Evolutionary conservation across 2,888 invertebrate species (phyloP).

Genomic region (Ptilodon capucinus): DNA sequence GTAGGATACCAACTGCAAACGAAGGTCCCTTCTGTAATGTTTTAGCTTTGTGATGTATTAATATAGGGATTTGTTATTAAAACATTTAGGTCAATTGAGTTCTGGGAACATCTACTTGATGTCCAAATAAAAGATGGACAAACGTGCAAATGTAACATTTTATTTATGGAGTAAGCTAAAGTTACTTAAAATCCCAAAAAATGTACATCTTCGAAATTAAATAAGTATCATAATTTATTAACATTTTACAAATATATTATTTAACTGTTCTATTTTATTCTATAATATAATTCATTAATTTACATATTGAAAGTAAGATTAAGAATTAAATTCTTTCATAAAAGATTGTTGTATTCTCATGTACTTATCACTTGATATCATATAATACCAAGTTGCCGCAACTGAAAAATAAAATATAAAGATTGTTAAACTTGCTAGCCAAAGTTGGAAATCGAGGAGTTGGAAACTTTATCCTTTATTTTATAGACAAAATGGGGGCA

Average conservation of each 20-base stretch:
- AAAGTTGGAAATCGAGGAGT: too few species aligned
- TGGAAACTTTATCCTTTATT: too few species aligned
- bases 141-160: neutral
- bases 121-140: neutral
- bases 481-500: too few species aligned
- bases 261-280: too few species aligned
- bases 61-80: too few species aligned
- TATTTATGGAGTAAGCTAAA: neutral
- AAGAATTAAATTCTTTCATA: slow-evolving; percentile 5
- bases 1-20: too few species aligned
- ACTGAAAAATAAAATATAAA: slow-evolving; percentile 65
- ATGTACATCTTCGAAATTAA: neutral
- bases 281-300: slow-evolving; percentile 16
- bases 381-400: slow-evolving; percentile 81
- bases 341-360: slow-evolving; percentile 3
- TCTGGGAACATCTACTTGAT: too few species aligned
- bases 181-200: neutral
- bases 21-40: too few species aligned
- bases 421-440: too few species aligned
- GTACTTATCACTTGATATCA: slow-evolving; percentile 40
- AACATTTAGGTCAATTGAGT: too few species aligned
- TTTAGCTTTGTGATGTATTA: too few species aligned
- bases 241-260: slow-evolving; percentile 34
- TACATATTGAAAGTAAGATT: slow-evolving; percentile 21
- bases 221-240: slow-evolving; percentile 20